phyloP scores from a whole-genome alignment of 2,113 vertebrate genomes.

The Heptranchias perlo region DNA sequence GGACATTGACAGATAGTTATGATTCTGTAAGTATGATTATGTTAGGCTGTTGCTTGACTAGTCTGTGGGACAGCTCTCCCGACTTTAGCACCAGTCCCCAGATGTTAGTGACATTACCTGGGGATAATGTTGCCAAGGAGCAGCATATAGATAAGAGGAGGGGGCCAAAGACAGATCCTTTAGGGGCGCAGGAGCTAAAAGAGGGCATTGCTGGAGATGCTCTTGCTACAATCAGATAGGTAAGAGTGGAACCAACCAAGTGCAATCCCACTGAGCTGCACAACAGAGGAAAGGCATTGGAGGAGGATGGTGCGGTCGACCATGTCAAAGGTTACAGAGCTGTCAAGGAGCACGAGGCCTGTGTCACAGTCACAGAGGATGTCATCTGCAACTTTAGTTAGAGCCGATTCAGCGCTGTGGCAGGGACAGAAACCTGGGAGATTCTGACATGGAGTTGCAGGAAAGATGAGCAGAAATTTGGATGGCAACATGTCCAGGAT shows the following conservation, averaged over 20 bases:
- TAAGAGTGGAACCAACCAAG: not conserved
- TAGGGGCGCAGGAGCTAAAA: no score
- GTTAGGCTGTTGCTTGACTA: no score
- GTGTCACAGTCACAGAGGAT: not conserved
- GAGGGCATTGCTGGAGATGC: not conserved
- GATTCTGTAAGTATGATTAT: no score
- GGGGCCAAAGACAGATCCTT: no score
- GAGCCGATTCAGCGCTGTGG: not conserved
- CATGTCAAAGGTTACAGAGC: not conserved
- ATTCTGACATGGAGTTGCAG: not conserved
- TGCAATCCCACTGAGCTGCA: not conserved
- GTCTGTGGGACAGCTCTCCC: no score
- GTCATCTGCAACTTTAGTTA: not conserved
- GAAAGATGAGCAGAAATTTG: not conserved
- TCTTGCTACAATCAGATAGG: not conserved
- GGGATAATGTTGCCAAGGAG: no score
- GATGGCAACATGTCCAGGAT: not conserved
- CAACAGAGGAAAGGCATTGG: not conserved
- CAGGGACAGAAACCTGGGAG: not conserved
- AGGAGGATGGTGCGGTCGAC: not conserved
- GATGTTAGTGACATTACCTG: no score
- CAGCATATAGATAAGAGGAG: no score
- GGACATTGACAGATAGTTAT: no score
- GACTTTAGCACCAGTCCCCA: no score
- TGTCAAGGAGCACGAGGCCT: not conserved